phyloP scores from a whole-genome alignment of 2,888 invertebrate genomes.

The Smittia aterrima region DNA sequence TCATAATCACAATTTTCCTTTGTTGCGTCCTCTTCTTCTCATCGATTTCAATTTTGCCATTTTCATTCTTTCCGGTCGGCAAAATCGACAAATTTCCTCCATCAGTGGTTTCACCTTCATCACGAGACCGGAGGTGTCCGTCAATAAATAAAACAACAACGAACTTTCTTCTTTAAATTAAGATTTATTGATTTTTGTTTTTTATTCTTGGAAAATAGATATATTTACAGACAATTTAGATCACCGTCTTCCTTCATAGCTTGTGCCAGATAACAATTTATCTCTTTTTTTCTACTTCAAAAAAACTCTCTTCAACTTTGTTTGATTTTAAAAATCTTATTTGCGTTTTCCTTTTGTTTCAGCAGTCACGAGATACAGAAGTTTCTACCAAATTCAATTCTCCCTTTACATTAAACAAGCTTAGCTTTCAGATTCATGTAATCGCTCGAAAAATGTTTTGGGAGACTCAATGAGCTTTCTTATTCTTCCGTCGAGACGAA shows the following conservation, averaged over 20 bases:
- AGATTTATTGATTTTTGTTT: constrained; percentile 25
- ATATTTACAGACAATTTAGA: constrained; percentile 23
- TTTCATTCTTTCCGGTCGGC: neutral
- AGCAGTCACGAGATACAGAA: neutral
- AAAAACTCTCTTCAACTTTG: too few relatives aligned
- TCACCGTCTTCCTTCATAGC: neutral
- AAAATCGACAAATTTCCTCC: neutral
- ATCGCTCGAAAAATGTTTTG: neutral
- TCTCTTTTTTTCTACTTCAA: neutral
- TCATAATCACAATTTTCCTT: neutral
- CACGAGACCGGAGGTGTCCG: too few relatives aligned
- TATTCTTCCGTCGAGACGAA: neutral
- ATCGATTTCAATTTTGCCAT: constrained; percentile 1
- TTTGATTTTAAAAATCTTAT: neutral
- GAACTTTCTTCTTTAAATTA: neutral
- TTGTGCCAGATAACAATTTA: neutral
- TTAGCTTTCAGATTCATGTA: neutral
- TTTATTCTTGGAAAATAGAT: constrained; percentile 24
- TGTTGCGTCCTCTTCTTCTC: neutral
- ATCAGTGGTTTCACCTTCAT: too few relatives aligned
- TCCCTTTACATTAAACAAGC: neutral
- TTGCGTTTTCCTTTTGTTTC: neutral
- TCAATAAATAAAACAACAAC: neutral
- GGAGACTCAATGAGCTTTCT: neutral
- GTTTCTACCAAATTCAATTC: neutral